phyloP scores from a whole-genome alignment of 2,888 invertebrate species.

The Abscondita cerata region DNA sequence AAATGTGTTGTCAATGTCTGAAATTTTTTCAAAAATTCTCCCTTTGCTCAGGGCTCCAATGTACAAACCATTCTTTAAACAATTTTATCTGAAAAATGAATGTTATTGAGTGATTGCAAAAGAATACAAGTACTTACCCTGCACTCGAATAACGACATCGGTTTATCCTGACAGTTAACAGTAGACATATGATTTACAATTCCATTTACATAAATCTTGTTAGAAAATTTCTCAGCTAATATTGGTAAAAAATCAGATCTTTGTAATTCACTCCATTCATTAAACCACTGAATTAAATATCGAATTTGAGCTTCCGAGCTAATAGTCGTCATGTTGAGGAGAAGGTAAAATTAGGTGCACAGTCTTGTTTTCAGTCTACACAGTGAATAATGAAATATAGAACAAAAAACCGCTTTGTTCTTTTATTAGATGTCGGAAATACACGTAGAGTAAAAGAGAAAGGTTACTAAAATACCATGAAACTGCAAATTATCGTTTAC shows the following conservation, averaged over 20 bases:
- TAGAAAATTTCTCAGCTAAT: constrained; percentile 70
- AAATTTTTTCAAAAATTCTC: constrained; percentile 72
- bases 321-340: constrained; percentile 56
- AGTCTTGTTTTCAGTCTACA: constrained; percentile 20
- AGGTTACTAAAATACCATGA: constrained; percentile 45
- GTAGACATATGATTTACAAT: constrained; percentile 72
- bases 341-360: constrained; percentile 8
- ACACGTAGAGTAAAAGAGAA: constrained; percentile 43
- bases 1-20: constrained; percentile 75
- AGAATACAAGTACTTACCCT: constrained; percentile 64
- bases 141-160: constrained; percentile 83
- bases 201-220: constrained; percentile 73
- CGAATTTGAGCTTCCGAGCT: constrained; percentile 77
- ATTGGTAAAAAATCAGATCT: constrained; percentile 83
- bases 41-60: constrained; percentile 78
- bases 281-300: constrained; percentile 86
- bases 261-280: constrained; percentile 89
- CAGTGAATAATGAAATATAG: constrained; percentile 15
- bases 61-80: constrained; percentile 83
- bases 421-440: constrained; percentile 24
- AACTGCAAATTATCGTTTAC: constrained; percentile 40
- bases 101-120: not conserved
- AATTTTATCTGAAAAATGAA: constrained; percentile 71
- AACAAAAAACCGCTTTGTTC: constrained; percentile 30
- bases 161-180: constrained; percentile 75